phyloP scores from a whole-genome alignment of 1,140 invertebrate species.

The Sminthurides bifidus region DNA sequence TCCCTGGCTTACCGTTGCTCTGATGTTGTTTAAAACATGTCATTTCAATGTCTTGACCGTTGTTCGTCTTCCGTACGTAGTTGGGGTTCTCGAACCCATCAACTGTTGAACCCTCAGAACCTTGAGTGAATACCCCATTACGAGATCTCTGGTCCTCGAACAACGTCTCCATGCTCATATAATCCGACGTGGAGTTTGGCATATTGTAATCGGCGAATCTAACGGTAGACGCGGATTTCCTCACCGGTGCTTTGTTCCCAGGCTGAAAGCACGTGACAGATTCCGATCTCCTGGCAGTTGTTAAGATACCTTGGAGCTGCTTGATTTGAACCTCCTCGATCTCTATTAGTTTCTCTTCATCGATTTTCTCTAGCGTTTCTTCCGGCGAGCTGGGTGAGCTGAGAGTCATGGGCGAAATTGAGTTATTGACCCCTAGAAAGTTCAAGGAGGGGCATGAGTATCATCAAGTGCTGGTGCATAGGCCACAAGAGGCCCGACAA shows the following conservation, averaged over 20 bases:
- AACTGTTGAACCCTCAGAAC: not conserved
- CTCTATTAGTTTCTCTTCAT: slow-evolving; percentile 14
- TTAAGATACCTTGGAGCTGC: not conserved
- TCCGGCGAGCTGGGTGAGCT: not conserved
- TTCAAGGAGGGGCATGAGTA: no score
- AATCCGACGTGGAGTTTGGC: slow-evolving; percentile 54
- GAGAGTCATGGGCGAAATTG: not conserved
- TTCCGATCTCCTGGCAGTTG: not conserved
- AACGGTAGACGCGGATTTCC: slow-evolving; percentile 35
- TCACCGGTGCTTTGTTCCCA: slow-evolving; percentile 2
- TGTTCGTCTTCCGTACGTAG: not conserved
- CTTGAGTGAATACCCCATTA: not conserved
- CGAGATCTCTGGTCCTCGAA: not conserved
- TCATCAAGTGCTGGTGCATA: not conserved
- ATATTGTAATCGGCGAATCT: slow-evolving; percentile 40
- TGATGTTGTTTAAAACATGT: not conserved
- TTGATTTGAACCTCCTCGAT: slow-evolving; percentile 3
- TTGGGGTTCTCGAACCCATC: not conserved
- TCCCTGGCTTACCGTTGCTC: not conserved
- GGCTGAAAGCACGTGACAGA: slow-evolving; percentile 2
- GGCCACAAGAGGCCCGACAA: not conserved
- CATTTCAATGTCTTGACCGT: slow-evolving; percentile 2
- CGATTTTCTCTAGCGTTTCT: not conserved
- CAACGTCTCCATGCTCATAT: slow-evolving; percentile 57
- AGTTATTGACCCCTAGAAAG: not conserved